These are phyloP conservation scores for Aptenodytes forsteri DNA, from an alignment of 2,113 vertebrate genomes.

Conservation along the genomic window DNA sequence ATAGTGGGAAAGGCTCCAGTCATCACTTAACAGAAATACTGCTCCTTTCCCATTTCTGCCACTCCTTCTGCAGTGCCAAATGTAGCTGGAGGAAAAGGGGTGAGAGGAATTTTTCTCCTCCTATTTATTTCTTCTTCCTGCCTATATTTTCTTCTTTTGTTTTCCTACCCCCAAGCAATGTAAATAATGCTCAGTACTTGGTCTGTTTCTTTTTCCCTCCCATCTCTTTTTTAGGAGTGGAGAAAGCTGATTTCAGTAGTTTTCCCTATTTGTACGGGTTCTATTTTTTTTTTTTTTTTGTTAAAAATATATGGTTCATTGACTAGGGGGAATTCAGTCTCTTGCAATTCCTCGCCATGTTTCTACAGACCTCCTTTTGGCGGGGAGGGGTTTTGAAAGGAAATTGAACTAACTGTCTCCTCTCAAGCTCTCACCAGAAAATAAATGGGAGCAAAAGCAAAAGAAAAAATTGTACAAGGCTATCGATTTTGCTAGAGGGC, in stretches of 20 bases:
- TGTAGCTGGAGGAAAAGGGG: not conserved
- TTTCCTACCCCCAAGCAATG: not conserved
- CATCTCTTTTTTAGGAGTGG: not conserved
- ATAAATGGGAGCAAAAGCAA: not conserved
- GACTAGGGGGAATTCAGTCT: not conserved
- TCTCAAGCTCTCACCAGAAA: not conserved
- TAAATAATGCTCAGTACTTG: constrained; percentile 10
- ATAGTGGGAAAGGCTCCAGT: not conserved
- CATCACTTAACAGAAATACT: not conserved
- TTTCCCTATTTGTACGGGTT: not conserved
- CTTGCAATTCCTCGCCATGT: not conserved
- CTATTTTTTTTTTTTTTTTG: not conserved
- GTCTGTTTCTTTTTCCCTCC: not conserved
- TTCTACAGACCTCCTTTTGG: not conserved
- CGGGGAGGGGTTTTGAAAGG: not conserved
- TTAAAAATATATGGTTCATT: not conserved
- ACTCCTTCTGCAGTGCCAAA: constrained; percentile 43
- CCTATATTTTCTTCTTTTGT: not conserved
- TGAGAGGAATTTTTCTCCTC: not conserved
- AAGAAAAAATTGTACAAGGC: not conserved
- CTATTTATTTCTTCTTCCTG: not conserved
- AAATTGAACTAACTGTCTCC: not conserved
- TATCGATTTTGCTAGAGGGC: not conserved
- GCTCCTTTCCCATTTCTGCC: not conserved
- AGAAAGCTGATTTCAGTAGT: not conserved